These are phyloP conservation scores for Rambutsinella grinnellia DNA, from an alignment of 2,888 invertebrate genomes.

Conservation along the genomic window DNA sequence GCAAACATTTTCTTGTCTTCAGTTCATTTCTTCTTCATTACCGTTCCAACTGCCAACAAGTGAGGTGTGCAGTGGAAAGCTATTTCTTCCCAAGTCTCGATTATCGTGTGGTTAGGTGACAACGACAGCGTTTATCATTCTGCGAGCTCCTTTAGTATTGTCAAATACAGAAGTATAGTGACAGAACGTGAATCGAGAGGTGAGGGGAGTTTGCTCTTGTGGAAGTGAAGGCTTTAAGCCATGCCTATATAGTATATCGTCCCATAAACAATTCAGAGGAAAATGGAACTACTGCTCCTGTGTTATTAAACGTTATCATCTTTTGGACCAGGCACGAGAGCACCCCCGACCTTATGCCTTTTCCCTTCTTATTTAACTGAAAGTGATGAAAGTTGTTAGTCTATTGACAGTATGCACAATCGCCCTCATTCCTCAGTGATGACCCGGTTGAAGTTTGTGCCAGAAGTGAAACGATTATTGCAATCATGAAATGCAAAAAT, in stretches of 20 bases:
- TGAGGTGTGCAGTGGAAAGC: slow-evolving; percentile 16
- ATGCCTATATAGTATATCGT: not conserved
- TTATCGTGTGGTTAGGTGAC: not conserved
- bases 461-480: not conserved
- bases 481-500: slow-evolving; percentile 13
- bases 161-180: not conserved
- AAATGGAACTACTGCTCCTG: too few relatives aligned
- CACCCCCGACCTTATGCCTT: not conserved
- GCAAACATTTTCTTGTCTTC: slow-evolving; percentile 12
- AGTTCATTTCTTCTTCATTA: too few relatives aligned
- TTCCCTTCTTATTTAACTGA: slow-evolving; percentile 7
- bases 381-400: slow-evolving; percentile 11
- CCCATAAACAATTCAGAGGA: too few relatives aligned
- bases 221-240: not conserved
- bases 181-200: not conserved
- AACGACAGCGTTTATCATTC: not conserved
- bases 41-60: slow-evolving; percentile 22
- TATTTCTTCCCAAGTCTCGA: not conserved
- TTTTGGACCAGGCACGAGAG: too few relatives aligned
- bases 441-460: slow-evolving; percentile 10
- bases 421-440: slow-evolving; percentile 35
- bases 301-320: too few relatives aligned
- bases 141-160: not conserved
- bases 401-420: slow-evolving; percentile 38
- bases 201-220: slow-evolving; percentile 1